Conservation (phyloP, 2,113 vertebrate species). For the Pongo pygmaeus region DNA sequence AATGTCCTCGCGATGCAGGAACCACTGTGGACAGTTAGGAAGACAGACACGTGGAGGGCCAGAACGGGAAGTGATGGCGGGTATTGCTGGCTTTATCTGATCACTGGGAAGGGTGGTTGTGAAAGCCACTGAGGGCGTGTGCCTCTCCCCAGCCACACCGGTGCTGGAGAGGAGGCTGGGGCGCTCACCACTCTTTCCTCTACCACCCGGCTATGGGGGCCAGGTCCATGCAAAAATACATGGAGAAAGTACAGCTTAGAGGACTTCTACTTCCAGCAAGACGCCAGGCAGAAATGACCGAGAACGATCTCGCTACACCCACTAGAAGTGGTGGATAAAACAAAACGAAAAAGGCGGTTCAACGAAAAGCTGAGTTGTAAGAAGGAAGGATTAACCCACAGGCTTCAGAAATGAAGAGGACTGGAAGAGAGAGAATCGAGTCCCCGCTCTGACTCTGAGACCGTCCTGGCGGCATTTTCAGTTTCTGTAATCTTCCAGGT, state of each 20-base stretch:
- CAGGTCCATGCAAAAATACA: accelerated
- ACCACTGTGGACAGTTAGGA: neutral
- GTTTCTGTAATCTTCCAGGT: too few species aligned
- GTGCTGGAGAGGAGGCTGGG: too few species aligned
- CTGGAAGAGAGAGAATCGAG: accelerated
- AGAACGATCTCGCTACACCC: accelerated
- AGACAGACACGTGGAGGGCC: accelerated
- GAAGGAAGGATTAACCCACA: neutral
- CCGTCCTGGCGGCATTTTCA: neutral
- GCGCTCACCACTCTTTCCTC: neutral
- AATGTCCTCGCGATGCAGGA: neutral
- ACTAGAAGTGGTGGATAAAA: accelerated
- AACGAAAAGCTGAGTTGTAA: accelerated
- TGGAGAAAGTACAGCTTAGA: neutral
- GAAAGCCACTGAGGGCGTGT: too few species aligned
- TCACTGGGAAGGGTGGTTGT: too few species aligned
- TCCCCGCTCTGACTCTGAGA: accelerated
- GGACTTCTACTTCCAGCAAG: neutral
- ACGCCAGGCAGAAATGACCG: accelerated
- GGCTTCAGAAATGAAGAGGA: neutral
- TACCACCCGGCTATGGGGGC: neutral
- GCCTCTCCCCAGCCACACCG: neutral
- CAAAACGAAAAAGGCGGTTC: neutral
- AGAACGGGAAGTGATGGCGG: neutral
- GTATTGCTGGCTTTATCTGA: neutral